Base-by-base conservation (phyloP, 2,797 vertebrate genomes). In the Clarias platycephalus region DNA sequence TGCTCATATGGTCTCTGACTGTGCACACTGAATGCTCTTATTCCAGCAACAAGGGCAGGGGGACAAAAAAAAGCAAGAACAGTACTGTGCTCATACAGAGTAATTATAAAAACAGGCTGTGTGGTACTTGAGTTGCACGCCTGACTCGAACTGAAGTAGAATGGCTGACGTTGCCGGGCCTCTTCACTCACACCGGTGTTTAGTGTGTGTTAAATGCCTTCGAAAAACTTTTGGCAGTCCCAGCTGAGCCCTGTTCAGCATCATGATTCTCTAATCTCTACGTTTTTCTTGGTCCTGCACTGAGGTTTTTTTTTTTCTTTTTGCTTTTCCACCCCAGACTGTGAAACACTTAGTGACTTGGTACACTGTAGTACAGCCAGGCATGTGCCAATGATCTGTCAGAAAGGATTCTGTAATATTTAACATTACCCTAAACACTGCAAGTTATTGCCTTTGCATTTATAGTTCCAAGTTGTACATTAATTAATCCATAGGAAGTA, bases 61-160 rank as follows among this genome's bases (percentile, higher is more conserved):
- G 6, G 53, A 31, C 57, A n/a, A 20, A 53, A n/a, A 64, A 62
- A 28, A 2, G 22, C 12, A 40, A 80, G 60, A 28, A 66, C 4
- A 66, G 40, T 66, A 28, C 60, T 6, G 62, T 80, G 64, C 62
- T 80, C 16, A 28, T 26, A 80, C 15, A 20, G 24, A 22, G n/a
- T 64, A 64, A 64, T 28, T 53, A 49, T 53, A 28, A 49, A 80
- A 80, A 80, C 62, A 80, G 40, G 16, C 78, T n/a, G 53, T 66
- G 78, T 62, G 60, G 55, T 60, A 60, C 55, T 37, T 10, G 58
- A 22, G 76, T 62, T 78, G 34, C 34, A 26, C 12, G 9, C 37
- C 10, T 37, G 5, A 26, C 40, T 20, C 40, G 13, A 80, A 49
- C 24, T 53, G 78, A 66, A 64, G 78, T n/a, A 12, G 62, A 64